Base-by-base conservation (phyloP, 1,140 invertebrate genomes). In the Drosophila baimaii region DNA sequence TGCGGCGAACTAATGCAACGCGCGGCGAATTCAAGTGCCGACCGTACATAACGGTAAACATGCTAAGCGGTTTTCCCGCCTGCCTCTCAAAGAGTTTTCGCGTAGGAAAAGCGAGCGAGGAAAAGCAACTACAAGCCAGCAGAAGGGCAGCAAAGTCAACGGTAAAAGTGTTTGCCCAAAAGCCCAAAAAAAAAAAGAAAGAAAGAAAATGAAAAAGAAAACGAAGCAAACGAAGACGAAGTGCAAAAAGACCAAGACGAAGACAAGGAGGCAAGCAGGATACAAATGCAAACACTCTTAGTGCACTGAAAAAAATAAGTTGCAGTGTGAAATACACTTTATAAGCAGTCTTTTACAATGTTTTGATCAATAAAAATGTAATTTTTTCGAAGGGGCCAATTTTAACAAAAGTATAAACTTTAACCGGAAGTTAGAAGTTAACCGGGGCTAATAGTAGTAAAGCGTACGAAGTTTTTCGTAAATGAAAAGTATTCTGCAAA, bases 11-110 rank as follows among this genome's bases (percentile, higher is more conserved):
- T 88, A 86, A 88, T 88, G 83, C 83, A 88, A 88, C 76, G 86
- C 80, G 84, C 80, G 84, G 83, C 83, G 84, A 88, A 88, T 88
- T 89, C 83, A 80, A 88, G 83, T 89, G 79, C 68, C 72, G 84
- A 83, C 25, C 54, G 69, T 70, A 88, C 84, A 88, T 77, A 77
- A 82, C 84, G 84, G 83, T 77, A 89, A 88, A 88, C 83, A 88
- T 88, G 83, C 83, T 88, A 88, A 88, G 83, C 83, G 84, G 79
- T 88, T 88, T 86, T 82, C 47, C 44, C 58, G 55, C 43, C 33
- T 7, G 47, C 37, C 55, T 57, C 58, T 77, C 54, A 77, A 43
- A 46, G 71, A 25, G 29, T 12, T 66, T 37, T 47, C 35, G 31
- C 44, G 19, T 5, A 49, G 31, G 15, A 37, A 70, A 41, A 37